Conservation (phyloP, 2,888 invertebrate genomes). For the Melanchra persicariae region DNA sequence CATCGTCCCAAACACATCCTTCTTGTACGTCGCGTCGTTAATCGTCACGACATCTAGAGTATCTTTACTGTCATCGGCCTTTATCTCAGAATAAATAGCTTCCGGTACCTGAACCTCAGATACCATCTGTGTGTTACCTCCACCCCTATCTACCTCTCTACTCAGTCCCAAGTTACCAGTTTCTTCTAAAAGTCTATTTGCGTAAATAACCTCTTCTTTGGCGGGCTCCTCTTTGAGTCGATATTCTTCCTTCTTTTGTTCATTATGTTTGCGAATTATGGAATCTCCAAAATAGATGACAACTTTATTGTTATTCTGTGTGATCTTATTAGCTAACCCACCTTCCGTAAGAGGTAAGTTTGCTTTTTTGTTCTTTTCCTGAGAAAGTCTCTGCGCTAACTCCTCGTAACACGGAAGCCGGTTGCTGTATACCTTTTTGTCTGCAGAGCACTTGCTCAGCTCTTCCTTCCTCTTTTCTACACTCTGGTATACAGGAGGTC, state of each 20-base stretch:
- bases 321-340: constrained; percentile 86
- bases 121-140: constrained; percentile 77
- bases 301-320: constrained; percentile 92
- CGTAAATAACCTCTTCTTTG: constrained; percentile 86
- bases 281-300: constrained; percentile 94
- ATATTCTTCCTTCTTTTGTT: constrained; percentile 84
- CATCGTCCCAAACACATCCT: constrained; percentile 83
- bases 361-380: constrained; percentile 87
- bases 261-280: constrained; percentile 88
- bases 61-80: constrained; percentile 74
- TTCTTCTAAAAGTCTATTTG: constrained; percentile 82
- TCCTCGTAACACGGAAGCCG: constrained; percentile 89
- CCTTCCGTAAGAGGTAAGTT: constrained; percentile 77
- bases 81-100: constrained; percentile 86
- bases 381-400: constrained; percentile 84
- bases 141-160: constrained; percentile 81
- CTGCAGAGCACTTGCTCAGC: constrained; percentile 73
- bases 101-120: constrained; percentile 86
- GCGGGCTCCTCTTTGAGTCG: constrained; percentile 73
- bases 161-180: constrained; percentile 79
- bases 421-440: constrained; percentile 83
- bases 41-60: constrained; percentile 77
- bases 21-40: constrained; percentile 86
- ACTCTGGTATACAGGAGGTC: constrained; percentile 87
- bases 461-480: constrained; percentile 85